Evolutionary conservation across 2,113 vertebrate species (phyloP), one percentile per base, ranked within the genome.

Genomic region (Pomatostomus ruficeps): DNA sequence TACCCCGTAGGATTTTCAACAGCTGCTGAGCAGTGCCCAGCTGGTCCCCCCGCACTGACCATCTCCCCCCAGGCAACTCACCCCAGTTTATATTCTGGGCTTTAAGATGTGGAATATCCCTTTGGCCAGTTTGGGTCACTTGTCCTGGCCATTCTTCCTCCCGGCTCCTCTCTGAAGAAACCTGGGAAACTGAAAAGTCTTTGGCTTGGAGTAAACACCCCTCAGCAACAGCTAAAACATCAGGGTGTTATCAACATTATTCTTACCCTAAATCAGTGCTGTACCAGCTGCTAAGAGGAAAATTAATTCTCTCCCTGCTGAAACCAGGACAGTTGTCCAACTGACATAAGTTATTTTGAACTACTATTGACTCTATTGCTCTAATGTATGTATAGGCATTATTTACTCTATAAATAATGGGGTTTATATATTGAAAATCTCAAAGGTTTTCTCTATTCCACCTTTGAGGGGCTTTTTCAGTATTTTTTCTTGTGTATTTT

Each of bases 321-420:
- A 48, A 75, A 42, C 25, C 71, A 75, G 62, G 25, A 82, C 14
- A 61, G 29, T 54, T 54, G 42, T 70, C 46, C 78, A 62, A 5
- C 49, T 80, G 67, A 8, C 26, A 40, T 19, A 46, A 77, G 42
- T 74, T 67, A 73, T 48, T 90, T 49, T 58, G 31, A 72, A 68
- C 74, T 85, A 29, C 74, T 58, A 0, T 82, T 89, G 58, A 55
- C 55, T 1, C 0, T 29, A 36, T 35, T 77, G 20, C 36, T 88
- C 4, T 43, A 25, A 49, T 26, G 11, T 49, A 36, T 58, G 28
- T 80, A 5, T 15, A 71, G 22, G 59, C 36, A 52, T 93, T 90
- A 73, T 94, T 95, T 94, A 63, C 40, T 45, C 36, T 83, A 20
- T 73, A 91, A 88, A 89, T 90, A 73, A 87, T 57, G 84, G 59